Conservation (phyloP, 2,113 vertebrate genomes). For the Neodon shergylaensis region DNA sequence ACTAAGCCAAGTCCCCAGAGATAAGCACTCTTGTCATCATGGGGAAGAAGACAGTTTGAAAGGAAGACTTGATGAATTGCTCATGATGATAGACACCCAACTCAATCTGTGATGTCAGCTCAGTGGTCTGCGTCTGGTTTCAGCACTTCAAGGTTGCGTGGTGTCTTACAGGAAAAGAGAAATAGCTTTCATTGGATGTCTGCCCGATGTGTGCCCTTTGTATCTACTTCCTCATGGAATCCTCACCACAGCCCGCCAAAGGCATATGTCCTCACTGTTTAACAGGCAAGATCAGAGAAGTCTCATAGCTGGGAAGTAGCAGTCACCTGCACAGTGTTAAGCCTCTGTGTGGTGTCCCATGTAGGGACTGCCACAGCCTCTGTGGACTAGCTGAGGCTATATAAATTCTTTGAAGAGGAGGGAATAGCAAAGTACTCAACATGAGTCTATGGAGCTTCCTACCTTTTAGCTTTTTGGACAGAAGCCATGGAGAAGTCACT, state of each 20-base stretch:
- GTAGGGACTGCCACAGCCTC: neutral
- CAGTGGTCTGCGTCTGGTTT: constrained; percentile 46
- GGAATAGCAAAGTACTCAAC: neutral
- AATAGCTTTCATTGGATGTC: constrained; percentile 54
- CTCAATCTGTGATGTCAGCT: constrained; percentile 1
- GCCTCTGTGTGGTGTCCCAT: neutral
- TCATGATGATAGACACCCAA: constrained; percentile 54
- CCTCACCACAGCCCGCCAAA: constrained; percentile 27
- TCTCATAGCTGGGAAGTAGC: neutral
- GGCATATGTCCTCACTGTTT: neutral
- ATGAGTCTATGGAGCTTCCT: neutral
- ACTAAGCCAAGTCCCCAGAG: constrained; percentile 5
- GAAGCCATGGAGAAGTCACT: neutral
- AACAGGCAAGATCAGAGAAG: constrained; percentile 16
- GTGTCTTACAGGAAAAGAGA: constrained; percentile 73
- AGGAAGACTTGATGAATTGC: constrained; percentile 38
- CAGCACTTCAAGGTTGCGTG: neutral
- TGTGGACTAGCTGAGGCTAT: neutral
- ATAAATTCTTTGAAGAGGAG: neutral
- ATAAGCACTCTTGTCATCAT: constrained; percentile 25
- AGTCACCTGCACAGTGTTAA: neutral
- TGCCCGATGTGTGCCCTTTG: neutral
- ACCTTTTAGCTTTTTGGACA: neutral
- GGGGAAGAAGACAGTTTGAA: constrained; percentile 41
- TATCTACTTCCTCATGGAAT: constrained; percentile 46